A percentile compares a stretch with the other conserved stretches of the same genome.
Evolutionary conservation across 2,113 vertebrate species (phyloP).

Genomic region (Catharus fuscescens): DNA sequence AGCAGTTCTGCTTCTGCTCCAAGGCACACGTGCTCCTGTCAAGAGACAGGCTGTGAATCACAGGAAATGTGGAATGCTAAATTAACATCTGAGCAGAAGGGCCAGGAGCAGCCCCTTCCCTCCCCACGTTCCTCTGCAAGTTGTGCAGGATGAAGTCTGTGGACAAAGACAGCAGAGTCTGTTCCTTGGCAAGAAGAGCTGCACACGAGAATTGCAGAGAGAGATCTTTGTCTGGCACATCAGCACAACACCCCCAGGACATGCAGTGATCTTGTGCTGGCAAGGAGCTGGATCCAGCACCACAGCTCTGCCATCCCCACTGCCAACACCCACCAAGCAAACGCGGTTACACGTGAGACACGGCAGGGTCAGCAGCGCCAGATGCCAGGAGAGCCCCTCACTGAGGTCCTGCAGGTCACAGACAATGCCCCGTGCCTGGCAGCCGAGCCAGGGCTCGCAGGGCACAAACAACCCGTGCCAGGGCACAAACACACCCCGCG

Average conservation of each 20-base stretch:
- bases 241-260: not conserved
- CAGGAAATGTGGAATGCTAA: conserved; percentile 31
- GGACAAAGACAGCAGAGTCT: not conserved
- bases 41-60: conserved; percentile 42
- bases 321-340: not conserved
- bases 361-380: fast-evolving
- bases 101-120: not conserved
- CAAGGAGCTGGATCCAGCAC: not conserved
- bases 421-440: not conserved
- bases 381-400: not conserved
- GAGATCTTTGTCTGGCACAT: not conserved
- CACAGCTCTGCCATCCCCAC: not conserved
- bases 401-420: not conserved
- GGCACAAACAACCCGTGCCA: no score
- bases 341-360: fast-evolving
- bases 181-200: not conserved
- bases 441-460: not conserved
- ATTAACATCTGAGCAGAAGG: conserved; percentile 10
- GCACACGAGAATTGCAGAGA: not conserved
- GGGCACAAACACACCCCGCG: no score
- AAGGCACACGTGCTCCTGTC: not conserved
- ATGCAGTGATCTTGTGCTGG: not conserved
- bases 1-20: not conserved
- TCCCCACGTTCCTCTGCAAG: not conserved
- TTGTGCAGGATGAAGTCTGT: not conserved